Evolutionary conservation across 2,888 invertebrate species (phyloP).

Genomic region (Andrena hattorfiana): DNA sequence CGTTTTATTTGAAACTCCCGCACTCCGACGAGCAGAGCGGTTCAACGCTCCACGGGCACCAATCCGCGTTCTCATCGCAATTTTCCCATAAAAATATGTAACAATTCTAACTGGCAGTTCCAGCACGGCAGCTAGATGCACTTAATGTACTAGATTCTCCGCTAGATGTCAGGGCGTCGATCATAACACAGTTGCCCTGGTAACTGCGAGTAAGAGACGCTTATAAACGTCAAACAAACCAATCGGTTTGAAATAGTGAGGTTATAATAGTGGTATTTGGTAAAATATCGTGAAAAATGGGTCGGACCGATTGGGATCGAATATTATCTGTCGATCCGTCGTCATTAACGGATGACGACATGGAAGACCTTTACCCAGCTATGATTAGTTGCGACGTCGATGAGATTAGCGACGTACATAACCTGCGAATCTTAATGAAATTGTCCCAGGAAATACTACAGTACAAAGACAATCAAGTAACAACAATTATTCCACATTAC

Average conservation of each 20-base stretch:
- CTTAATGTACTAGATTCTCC: no score
- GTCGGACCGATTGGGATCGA: slow-evolving; percentile 76
- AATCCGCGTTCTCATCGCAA: no score
- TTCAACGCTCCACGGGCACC: no score
- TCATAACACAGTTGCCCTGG: slow-evolving; percentile 39
- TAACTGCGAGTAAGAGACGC: slow-evolving; percentile 26
- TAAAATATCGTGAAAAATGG: slow-evolving; percentile 60
- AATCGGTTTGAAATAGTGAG: background rate
- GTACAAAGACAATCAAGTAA: slow-evolving; percentile 90
- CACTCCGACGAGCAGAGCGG: no score
- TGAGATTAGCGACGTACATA: slow-evolving; percentile 87
- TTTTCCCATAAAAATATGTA: no score
- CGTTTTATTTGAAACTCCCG: no score
- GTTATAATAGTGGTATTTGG: slow-evolving; percentile 25
- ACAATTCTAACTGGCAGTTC: no score
- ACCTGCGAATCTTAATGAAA: slow-evolving; percentile 87
- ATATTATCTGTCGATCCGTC: slow-evolving; percentile 74
- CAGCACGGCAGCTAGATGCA: no score
- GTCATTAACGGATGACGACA: slow-evolving; percentile 86
- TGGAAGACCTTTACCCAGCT: slow-evolving; percentile 88
- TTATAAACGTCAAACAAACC: slow-evolving; percentile 36
- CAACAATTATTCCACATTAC: slow-evolving; percentile 30
- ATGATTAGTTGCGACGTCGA: slow-evolving; percentile 88
- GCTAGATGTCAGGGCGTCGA: background rate
- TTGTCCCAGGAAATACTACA: slow-evolving; percentile 89